These are phyloP conservation scores for Criorhina ranunculi DNA, from an alignment of 2,888 invertebrate species.

Conservation along the genomic window DNA sequence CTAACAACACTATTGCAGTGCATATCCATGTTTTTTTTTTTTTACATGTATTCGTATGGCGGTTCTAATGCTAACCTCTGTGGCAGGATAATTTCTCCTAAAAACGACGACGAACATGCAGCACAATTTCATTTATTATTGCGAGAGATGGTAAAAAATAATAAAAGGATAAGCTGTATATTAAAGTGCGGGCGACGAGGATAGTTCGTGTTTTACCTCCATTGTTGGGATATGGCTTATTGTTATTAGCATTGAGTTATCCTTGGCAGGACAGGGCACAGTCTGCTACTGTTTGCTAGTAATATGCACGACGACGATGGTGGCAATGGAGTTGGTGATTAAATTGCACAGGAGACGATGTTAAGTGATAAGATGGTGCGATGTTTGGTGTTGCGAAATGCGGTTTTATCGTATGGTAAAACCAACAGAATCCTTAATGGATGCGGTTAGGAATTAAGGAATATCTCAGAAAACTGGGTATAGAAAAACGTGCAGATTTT, in stretches of 20 bases:
- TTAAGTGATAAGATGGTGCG: constrained; percentile 8
- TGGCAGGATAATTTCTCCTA: constrained; percentile 48
- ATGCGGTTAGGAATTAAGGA: too few relatives aligned
- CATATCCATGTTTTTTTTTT: not conserved
- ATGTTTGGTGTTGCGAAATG: not conserved
- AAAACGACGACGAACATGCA: constrained; percentile 25
- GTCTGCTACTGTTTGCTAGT: not conserved
- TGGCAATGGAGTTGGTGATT: constrained; percentile 20
- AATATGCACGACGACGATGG: not conserved
- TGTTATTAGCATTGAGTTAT: constrained; percentile 58
- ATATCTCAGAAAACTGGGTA: too few relatives aligned
- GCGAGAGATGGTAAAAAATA: constrained; percentile 36
- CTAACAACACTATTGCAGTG: constrained; percentile 1
- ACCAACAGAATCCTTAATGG: not conserved
- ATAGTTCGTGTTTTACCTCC: constrained; percentile 47
- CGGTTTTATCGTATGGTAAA: not conserved
- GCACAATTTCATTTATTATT: constrained; percentile 38
- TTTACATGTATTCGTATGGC: constrained; percentile 1
- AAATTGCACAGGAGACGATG: constrained; percentile 21
- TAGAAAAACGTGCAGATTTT: too few relatives aligned
- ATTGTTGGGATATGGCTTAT: constrained; percentile 41
- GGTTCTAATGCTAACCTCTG: constrained; percentile 41
- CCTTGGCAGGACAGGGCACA: constrained; percentile 23
- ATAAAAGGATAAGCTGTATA: constrained; percentile 62
- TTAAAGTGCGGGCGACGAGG: constrained; percentile 47